Conservation (phyloP, 2,888 invertebrate species). For the Kryphioiulus occultus region DNA sequence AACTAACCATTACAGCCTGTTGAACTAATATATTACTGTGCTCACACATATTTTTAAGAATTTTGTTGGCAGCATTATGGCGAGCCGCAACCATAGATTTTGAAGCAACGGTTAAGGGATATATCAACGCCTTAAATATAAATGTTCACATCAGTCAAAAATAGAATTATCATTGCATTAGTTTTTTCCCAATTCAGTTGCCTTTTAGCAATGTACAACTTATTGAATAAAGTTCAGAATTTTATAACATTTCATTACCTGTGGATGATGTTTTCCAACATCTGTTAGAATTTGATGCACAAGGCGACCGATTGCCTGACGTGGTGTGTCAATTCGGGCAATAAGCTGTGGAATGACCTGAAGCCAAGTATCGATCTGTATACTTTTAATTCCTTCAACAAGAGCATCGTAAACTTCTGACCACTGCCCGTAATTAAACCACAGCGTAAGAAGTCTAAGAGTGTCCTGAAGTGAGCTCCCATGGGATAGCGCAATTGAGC, state of each 20-base stretch:
- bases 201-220: too few species aligned
- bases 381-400: conserved; percentile 87
- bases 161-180: too few species aligned
- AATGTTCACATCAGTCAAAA: neutral
- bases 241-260: conserved; percentile 63
- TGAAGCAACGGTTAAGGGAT: conserved; percentile 96
- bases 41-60: conserved; percentile 94
- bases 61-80: conserved; percentile 90
- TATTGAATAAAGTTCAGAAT: too few species aligned
- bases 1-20: conserved; percentile 92
- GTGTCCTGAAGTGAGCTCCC: conserved; percentile 94
- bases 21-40: conserved; percentile 90
- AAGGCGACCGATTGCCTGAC: conserved; percentile 84
- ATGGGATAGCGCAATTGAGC: conserved; percentile 89
- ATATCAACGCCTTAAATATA: conserved; percentile 78
- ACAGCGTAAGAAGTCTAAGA: conserved; percentile 89
- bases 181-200: too few species aligned
- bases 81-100: conserved; percentile 88
- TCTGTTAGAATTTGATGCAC: conserved; percentile 94
- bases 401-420: conserved; percentile 93
- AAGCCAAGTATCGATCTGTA: conserved; percentile 98
- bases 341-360: conserved; percentile 99
- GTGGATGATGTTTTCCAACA: conserved; percentile 97
- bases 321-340: conserved; percentile 94
- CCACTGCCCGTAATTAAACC: conserved; percentile 98